Base-by-base conservation (phyloP, 2,888 invertebrate genomes). In the Parthenolecanium corni region DNA sequence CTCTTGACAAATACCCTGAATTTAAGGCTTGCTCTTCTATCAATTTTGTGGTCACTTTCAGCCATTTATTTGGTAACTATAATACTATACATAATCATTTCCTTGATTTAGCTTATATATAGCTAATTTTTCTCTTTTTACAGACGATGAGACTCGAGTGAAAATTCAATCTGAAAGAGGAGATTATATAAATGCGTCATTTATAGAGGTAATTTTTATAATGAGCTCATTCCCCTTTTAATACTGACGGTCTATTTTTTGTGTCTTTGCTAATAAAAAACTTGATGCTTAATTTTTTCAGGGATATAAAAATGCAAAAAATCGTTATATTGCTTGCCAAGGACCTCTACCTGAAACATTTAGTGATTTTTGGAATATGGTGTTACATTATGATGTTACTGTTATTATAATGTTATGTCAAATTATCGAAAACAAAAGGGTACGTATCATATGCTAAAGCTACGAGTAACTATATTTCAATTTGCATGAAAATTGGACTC, bases 341-440 rank as follows among this genome's bases (percentile, higher is more conserved):
- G 86, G 85, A 0, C 86, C 86, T 0, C 78, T 84, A 65, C 78
- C 79, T 40, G 77, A 79, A 65, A 85, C 84, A 2, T 75, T 78
- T 18, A 78, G 79, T 67, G 85, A 86, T 71, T 86, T 86, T 72
- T 86, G 86, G 86, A 78, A 82, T 67, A 85, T 86, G 85, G 74
- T 85, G 16, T 77, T 84, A 69, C 83, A 86, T 70, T 81, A 85
- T 69, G 79, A 82, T 68, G 79, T 84, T 0, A 77, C 78, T 38
- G 74, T 83, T 14, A 80, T 86, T 67, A 81, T 85, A 1, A 86
- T 86, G 84, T 76, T 86, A 2, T 83, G 86, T 2, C 80, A 82
- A 68, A 79, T 83, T 64, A 74, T 80, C 1, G 86, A 86, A 73
- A 78, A 80, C 66, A 81, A 81, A 66, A 20, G 21, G 21, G 49